phyloP scores from a whole-genome alignment of 2,888 invertebrate genomes.

The Ichneumoninae sp. region DNA sequence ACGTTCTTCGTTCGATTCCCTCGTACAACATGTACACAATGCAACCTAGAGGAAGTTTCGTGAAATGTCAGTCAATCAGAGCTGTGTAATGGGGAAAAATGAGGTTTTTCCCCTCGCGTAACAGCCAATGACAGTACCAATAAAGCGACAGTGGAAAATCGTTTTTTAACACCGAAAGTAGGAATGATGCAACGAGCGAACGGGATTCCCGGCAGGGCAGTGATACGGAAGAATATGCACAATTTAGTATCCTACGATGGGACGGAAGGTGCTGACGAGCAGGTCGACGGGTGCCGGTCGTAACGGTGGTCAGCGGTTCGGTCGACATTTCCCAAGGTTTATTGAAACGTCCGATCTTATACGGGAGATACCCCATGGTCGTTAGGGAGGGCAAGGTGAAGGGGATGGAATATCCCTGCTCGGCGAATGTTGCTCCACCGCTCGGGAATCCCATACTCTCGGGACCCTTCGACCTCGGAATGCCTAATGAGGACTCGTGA shows the following conservation, averaged over 20 bases:
- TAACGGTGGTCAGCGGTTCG: slow-evolving; percentile 67
- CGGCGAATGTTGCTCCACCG: slow-evolving; percentile 34
- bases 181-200: slow-evolving; percentile 67
- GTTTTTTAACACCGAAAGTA: slow-evolving; percentile 34
- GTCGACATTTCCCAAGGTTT: slow-evolving; percentile 76
- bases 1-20: slow-evolving; percentile 48
- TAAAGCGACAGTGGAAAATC: slow-evolving; percentile 15
- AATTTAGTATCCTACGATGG: slow-evolving; percentile 35
- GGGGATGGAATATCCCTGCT: slow-evolving; percentile 60
- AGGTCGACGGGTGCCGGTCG: slow-evolving; percentile 53
- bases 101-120: neutral
- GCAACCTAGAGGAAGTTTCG: slow-evolving; percentile 56
- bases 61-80: slow-evolving; percentile 70
- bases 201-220: slow-evolving; percentile 47
- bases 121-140: neutral
- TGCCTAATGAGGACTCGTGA: slow-evolving; percentile 81
- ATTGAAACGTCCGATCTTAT: slow-evolving; percentile 84
- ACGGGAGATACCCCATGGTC: slow-evolving; percentile 68
- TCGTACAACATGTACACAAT: slow-evolving; percentile 28
- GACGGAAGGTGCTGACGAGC: slow-evolving; percentile 76
- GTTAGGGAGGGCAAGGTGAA: slow-evolving; percentile 70
- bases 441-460: slow-evolving; percentile 60
- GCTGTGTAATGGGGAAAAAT: neutral
- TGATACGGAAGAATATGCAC: slow-evolving; percentile 56
- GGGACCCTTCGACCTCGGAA: slow-evolving; percentile 76